A percentile compares a stretch with the other conserved stretches of the same genome.
Conservation (phyloP, 2,888 invertebrate species). For the Venusia cambrica region DNA sequence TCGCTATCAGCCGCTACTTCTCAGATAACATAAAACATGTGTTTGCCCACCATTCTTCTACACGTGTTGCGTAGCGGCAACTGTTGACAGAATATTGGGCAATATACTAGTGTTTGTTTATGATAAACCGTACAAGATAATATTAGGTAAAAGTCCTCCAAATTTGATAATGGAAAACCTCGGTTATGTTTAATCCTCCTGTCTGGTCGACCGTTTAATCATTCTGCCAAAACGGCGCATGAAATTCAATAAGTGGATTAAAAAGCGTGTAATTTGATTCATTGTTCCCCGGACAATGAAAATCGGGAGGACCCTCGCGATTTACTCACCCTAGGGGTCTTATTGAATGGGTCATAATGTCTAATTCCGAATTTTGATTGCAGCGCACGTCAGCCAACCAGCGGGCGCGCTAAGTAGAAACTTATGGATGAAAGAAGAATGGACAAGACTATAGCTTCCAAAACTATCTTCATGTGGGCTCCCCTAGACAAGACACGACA, state of each 20-base stretch:
- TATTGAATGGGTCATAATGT: constrained; percentile 46
- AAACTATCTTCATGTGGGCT: no score
- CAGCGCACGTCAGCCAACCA: no score
- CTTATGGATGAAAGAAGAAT: no score
- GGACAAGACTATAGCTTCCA: no score
- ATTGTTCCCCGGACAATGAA: constrained; percentile 32
- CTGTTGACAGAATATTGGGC: constrained; percentile 11
- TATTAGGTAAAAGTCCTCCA: no score
- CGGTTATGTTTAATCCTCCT: not conserved
- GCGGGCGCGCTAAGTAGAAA: no score
- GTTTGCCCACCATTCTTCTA: constrained; percentile 42
- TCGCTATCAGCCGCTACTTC: constrained; percentile 11
- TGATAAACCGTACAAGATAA: constrained; percentile 8
- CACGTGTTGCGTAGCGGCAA: constrained; percentile 40
- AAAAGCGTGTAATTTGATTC: constrained; percentile 24
- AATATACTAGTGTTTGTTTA: constrained; percentile 11
- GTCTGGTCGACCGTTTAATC: constrained; percentile 15
- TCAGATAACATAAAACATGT: constrained; percentile 39
- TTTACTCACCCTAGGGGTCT: constrained; percentile 44
- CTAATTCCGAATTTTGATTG: constrained; percentile 58
- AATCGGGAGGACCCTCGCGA: constrained; percentile 41
- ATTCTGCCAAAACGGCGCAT: constrained; percentile 18
- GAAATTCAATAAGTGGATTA: constrained; percentile 19
- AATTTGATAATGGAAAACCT: no score
- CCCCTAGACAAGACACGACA: no score